These are phyloP conservation scores for Drymodes brunneopygia DNA, from an alignment of 2,113 vertebrate species.

Conservation along the genomic window DNA sequence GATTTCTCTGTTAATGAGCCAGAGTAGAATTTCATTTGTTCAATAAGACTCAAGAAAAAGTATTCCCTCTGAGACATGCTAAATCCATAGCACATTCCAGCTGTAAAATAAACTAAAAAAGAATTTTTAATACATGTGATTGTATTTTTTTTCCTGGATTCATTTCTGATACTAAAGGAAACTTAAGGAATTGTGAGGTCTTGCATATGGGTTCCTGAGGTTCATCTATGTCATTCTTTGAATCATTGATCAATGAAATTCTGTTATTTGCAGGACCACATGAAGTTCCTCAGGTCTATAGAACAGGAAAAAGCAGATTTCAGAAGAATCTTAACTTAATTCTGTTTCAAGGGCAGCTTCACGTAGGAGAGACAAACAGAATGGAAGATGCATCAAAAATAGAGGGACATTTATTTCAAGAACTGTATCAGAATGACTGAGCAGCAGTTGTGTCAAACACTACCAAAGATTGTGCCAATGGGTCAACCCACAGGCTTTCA, in stretches of 20 bases:
- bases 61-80: conserved; percentile 4
- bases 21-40: conserved; percentile 30
- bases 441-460: accelerated
- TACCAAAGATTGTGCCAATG: not conserved
- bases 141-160: not conserved
- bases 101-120: not conserved
- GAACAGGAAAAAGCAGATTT: not conserved
- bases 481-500: not conserved
- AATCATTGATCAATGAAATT: not conserved
- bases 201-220: not conserved
- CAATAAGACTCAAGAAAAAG: not conserved
- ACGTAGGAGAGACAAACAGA: not conserved
- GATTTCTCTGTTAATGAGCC: conserved; percentile 20
- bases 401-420: not conserved
- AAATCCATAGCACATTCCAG: conserved; percentile 35
- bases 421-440: not conserved
- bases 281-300: not conserved
- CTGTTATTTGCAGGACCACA: not conserved
- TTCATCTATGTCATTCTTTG: not conserved
- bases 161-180: not conserved
- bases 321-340: not conserved
- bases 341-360: not conserved
- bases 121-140: conserved; percentile 5
- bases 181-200: not conserved
- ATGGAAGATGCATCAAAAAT: not conserved